These are phyloP conservation scores for Lasius fuliginosus DNA, from an alignment of 2,888 invertebrate genomes.

Conservation along the genomic window DNA sequence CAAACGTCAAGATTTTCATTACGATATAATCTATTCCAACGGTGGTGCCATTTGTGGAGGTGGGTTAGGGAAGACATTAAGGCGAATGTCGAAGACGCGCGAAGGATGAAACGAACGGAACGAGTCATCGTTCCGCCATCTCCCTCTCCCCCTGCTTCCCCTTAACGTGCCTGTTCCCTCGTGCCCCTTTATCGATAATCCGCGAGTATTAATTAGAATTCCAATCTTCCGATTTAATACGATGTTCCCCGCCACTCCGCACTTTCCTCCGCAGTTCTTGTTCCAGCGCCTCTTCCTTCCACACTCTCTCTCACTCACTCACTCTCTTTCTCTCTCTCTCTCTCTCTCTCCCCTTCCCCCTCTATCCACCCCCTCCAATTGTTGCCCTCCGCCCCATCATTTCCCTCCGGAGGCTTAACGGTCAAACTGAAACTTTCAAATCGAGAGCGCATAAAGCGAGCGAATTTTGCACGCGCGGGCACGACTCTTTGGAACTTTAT, in stretches of 20 bases:
- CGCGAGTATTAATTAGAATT: slow-evolving; percentile 82
- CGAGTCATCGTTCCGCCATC: slow-evolving; percentile 63
- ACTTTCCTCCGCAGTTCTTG: slow-evolving; percentile 52
- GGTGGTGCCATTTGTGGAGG: slow-evolving; percentile 23
- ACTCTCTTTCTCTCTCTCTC: background rate
- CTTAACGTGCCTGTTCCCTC: slow-evolving; percentile 22
- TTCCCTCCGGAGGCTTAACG: slow-evolving; percentile 68
- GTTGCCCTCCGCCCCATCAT: slow-evolving; percentile 43
- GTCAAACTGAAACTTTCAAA: slow-evolving; percentile 76
- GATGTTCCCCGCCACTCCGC: slow-evolving; percentile 57
- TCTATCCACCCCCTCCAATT: background rate
- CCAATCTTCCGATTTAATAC: slow-evolving; percentile 79
- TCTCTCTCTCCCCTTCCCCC: slow-evolving; percentile 13
- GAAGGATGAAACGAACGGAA: slow-evolving; percentile 65
- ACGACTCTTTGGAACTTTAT: slow-evolving; percentile 71
- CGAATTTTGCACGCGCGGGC: slow-evolving; percentile 68
- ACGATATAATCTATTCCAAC: slow-evolving; percentile 71
- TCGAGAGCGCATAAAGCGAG: slow-evolving; percentile 68
- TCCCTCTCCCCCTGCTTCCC: background rate
- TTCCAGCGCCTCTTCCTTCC: slow-evolving; percentile 45
- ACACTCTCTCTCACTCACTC: background rate
- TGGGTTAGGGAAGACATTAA: slow-evolving; percentile 56
- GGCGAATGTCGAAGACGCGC: slow-evolving; percentile 54
- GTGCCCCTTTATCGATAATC: slow-evolving; percentile 75
- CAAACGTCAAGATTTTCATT: slow-evolving; percentile 77